Evolutionary conservation across 2,888 invertebrate genomes (phyloP).

Genomic region (Papilio elwesi): DNA sequence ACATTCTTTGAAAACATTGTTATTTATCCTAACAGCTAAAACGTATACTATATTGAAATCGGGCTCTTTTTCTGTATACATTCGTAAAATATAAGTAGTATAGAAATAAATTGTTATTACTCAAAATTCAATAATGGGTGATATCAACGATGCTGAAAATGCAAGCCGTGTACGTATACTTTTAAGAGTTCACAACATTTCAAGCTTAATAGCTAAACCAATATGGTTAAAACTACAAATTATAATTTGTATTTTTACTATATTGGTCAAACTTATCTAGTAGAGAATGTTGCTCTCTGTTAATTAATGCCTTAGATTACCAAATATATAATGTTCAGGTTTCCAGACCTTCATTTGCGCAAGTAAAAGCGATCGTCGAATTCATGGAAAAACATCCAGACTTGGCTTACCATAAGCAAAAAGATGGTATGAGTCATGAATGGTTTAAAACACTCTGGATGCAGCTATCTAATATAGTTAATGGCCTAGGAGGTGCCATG

Average conservation of each 20-base stretch:
- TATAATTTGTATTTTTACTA: not conserved
- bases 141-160: slow-evolving; percentile 25
- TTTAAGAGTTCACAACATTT: not conserved
- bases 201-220: too few species aligned
- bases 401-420: slow-evolving; percentile 61
- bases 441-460: slow-evolving; percentile 68
- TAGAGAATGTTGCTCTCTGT: not conserved
- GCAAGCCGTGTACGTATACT: slow-evolving; percentile 23
- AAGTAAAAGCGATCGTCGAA: slow-evolving; percentile 65
- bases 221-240: too few species aligned
- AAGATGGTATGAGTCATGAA: slow-evolving; percentile 59
- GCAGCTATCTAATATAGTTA: slow-evolving; percentile 62
- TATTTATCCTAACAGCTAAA: too few species aligned
- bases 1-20: too few species aligned
- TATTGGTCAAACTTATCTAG: not conserved
- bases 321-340: slow-evolving; percentile 48
- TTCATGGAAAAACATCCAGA: slow-evolving; percentile 72
- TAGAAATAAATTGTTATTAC: not conserved
- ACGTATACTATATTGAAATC: too few species aligned
- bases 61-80: too few species aligned
- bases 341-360: slow-evolving; percentile 65
- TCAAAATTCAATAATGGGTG: slow-evolving; percentile 18
- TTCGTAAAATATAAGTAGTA: not conserved
- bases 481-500: slow-evolving; percentile 63
- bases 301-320: not conserved